Conservation (phyloP, 1,140 invertebrate species). For the Chrysomallon squamiferum region DNA sequence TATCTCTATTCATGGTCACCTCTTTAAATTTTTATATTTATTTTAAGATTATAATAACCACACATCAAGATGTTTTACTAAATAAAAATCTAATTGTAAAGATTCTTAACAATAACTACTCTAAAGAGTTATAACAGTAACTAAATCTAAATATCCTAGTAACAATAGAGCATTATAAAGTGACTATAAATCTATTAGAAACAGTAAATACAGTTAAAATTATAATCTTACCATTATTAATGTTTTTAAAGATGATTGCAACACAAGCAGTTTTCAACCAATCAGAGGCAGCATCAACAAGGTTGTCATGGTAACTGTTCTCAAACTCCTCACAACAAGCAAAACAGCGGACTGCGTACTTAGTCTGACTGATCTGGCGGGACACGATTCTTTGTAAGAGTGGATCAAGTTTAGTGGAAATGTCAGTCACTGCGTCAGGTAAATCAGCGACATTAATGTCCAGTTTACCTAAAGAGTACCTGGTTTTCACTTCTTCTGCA, state of each 20-base stretch:
- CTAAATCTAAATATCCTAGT: too few species aligned
- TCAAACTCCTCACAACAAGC: neutral
- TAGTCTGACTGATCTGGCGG: constrained; percentile 4
- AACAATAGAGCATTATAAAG: too few species aligned
- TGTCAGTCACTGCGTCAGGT: neutral
- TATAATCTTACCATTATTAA: neutral
- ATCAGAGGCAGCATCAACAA: neutral
- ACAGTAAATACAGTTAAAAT: too few species aligned
- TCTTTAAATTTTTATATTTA: too few species aligned
- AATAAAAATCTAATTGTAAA: too few species aligned
- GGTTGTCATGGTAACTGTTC: neutral
- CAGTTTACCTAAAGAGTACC: constrained; percentile 1
- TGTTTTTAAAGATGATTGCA: neutral
- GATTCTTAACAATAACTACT: too few species aligned
- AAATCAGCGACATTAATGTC: neutral
- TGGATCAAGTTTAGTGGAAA: neutral
- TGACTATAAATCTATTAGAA: too few species aligned
- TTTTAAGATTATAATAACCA: too few species aligned
- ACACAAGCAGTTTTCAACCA: constrained; percentile 5
- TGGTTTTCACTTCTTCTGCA: neutral
- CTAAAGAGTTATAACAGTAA: too few species aligned
- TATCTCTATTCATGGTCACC: too few species aligned
- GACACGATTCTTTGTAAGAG: constrained; percentile 3
- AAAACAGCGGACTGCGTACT: neutral
- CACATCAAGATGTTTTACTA: too few species aligned